phyloP scores from a whole-genome alignment of 2,113 vertebrate species.

The Leucopternis melanops region DNA sequence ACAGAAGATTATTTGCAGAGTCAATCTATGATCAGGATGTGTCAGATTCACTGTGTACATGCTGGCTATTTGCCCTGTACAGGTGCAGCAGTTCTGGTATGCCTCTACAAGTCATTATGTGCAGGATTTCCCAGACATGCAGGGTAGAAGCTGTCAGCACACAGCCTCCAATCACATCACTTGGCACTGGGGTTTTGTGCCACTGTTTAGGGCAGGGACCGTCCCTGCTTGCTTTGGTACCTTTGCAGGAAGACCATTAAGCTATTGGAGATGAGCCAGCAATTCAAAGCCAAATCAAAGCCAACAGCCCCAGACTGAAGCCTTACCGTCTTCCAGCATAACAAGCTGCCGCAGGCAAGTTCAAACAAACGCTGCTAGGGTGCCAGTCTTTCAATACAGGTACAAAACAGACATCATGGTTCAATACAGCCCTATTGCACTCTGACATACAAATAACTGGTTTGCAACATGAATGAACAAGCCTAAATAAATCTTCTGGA shows the following conservation, averaged over 20 bases:
- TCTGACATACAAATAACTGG: not conserved
- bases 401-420: constrained; percentile 17
- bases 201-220: no score
- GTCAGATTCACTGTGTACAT: no score
- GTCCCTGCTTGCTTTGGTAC: constrained; percentile 22
- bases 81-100: no score
- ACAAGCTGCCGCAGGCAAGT: constrained; percentile 32
- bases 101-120: no score
- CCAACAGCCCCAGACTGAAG: not conserved
- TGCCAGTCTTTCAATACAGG: constrained; percentile 34
- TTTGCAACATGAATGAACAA: not conserved
- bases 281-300: constrained; percentile 47
- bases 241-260: constrained; percentile 22
- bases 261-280: constrained; percentile 9
- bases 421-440: not conserved
- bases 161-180: no score
- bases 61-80: no score
- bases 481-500: not conserved
- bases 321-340: not conserved
- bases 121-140: no score
- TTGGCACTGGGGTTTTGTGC: no score
- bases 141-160: no score
- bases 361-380: constrained; percentile 11
- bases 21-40: no score
- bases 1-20: no score